Evolutionary conservation across 2,797 vertebrate species (phyloP), one percentile per base, ranked within the genome.

Genomic region (Enteromius treurensis): DNA sequence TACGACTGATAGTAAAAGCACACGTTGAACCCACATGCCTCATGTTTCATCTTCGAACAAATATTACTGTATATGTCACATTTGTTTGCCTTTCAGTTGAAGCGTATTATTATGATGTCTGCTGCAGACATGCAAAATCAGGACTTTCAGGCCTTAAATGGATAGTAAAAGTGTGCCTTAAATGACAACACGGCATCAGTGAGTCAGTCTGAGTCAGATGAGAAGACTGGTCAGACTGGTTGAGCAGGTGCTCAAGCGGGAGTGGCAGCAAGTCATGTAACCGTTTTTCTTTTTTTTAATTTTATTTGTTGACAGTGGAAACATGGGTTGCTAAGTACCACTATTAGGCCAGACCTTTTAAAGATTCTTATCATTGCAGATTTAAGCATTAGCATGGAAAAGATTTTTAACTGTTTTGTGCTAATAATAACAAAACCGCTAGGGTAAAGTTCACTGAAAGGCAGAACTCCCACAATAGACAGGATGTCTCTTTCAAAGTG

Each of bases 151-250:
- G 45, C 60, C 34, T 75, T 58, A 32, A 32, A 82, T 85, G 34
- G 55, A 34, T 23, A 40, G 29, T 65, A 49, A 49, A 67, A 2
- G 2, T 19, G 47, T 7, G 23, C 29, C 53, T 65, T 62, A 60
- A 26, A 77, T 15, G 51, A 79, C 62, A 34, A 11, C n/a, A 68
- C 55, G 4, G 73, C 13, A n/a, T 67, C 49, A 64, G 40, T 76
- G 73, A 74, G 60, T 47, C 45, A 49, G 45, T 9, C 11, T 60
- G 71, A 60, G 58, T 78, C 62, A 82, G 51, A 55, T 37, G 11
- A 26, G 34, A 49, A 58, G 71, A 82, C 87, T 79, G 76, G 87
- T 82, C 84, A 77, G 68, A 83, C 88, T 4, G 45, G 88, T 82
- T 82, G 8, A 71, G 53, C 82, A 65, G 76, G 82, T 80, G 70